These are phyloP conservation scores for Amblyornis subalaris DNA, from an alignment of 2,113 vertebrate genomes.

Conservation along the genomic window DNA sequence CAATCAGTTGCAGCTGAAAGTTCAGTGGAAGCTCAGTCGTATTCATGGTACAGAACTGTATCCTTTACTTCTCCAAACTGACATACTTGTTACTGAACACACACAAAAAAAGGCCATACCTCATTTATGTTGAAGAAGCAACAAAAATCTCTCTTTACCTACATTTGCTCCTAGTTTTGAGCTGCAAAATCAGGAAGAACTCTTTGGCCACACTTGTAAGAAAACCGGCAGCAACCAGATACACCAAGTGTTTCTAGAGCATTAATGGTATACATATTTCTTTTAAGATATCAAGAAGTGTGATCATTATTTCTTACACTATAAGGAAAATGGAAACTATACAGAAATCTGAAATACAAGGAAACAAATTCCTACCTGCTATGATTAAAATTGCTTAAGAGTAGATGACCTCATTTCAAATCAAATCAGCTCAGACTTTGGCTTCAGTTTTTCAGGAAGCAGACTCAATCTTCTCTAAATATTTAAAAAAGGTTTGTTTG, in stretches of 20 bases:
- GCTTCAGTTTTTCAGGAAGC: constrained; percentile 47
- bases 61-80: not conserved
- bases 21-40: not conserved
- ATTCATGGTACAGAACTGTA: not conserved
- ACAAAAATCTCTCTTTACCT: not conserved
- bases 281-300: not conserved
- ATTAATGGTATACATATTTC: not conserved
- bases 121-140: not conserved
- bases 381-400: not conserved
- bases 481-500: constrained; percentile 55
- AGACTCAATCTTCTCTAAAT: constrained; percentile 45
- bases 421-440: constrained; percentile 24
- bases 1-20: not conserved
- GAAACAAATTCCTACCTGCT: not conserved
- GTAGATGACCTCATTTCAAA: constrained; percentile 17
- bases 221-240: not conserved
- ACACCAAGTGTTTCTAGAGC: not conserved
- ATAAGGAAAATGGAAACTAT: not conserved
- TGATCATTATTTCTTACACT: not conserved
- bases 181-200: not conserved
- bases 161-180: not conserved
- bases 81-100: not conserved
- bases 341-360: not conserved
- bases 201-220: not conserved
- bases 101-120: not conserved